Evolutionary conservation across 2,888 invertebrate genomes (phyloP), one percentile per base, ranked within the genome.

Genomic region (Drosophila anomelani): DNA sequence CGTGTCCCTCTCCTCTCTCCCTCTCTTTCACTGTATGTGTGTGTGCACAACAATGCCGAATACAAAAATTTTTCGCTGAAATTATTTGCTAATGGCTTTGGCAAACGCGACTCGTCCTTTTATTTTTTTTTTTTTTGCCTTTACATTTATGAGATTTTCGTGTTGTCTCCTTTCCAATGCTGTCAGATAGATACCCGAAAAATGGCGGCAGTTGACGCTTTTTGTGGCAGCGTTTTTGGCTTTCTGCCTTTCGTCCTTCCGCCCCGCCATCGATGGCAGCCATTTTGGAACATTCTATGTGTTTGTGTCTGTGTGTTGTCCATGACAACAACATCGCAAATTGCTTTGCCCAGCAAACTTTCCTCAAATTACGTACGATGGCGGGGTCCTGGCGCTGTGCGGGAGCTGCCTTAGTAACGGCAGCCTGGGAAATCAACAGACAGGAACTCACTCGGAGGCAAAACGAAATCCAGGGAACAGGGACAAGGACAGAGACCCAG

Each of bases 1-100:
- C 29, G 47, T 29, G n/a, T 66, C 47, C 54, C 20, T 53, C 23
- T 32, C 3, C 63, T 9, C 43, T 63, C 26, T 23, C 23, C 3
- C 26, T 17, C 34, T 63, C 26, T 17, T n/a, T 44, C 2, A 78
- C 59, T 29, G 29, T 29, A 4, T 75, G 10, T 66, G 63, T 44
- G 73, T 66, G 63, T 44, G 73, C 55, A 60, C 54, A 88, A 83
- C 83, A 83, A 83, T 84, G 86, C 70, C 62, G 71, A 77, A 88
- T 77, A 86, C 36, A 53, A 36, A 76, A 77, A 84, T 75, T 66
- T 58, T 84, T 84, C 87, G 84, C 84, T 88, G 84, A 88, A 84
- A 84, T 84, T 84, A 84, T 84, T 84, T 84, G 87, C 89, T 84
- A 84, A 88, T 88, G 84, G 84, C 79, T 70, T 82, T 81, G 73